Conservation (phyloP, 1,140 invertebrate genomes). For the Bombus difficillimus region DNA sequence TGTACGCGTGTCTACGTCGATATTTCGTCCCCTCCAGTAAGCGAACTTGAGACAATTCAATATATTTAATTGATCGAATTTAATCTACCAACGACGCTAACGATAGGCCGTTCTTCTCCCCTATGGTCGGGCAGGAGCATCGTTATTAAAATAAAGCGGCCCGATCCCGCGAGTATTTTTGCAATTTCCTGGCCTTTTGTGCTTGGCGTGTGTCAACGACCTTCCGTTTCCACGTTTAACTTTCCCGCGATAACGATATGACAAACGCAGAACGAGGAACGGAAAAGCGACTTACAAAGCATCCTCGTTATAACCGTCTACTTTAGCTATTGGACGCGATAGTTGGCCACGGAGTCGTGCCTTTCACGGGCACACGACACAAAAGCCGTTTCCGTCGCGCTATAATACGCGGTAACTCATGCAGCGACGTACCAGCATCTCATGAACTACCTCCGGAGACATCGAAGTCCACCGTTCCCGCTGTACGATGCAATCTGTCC, state of each 20-base stretch:
- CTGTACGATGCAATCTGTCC: neutral
- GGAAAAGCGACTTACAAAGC: conserved; percentile 46
- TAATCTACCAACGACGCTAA: neutral
- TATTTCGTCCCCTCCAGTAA: no score
- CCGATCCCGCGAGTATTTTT: conserved; percentile 8
- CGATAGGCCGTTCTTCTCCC: neutral
- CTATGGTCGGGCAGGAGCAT: neutral
- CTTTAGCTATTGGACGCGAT: conserved; percentile 44
- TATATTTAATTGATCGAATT: conserved; percentile 39
- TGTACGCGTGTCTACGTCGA: neutral
- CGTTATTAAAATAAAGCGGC: conserved; percentile 6
- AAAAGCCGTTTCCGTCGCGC: conserved; percentile 58
- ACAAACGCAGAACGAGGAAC: conserved; percentile 40
- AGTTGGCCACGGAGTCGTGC: conserved; percentile 18
- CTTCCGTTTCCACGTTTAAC: conserved; percentile 21
- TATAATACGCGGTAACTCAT: conserved; percentile 47
- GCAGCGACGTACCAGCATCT: conserved; percentile 30
- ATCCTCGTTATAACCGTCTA: conserved; percentile 29
- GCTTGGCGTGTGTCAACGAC: conserved; percentile 3
- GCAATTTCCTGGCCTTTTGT: conserved; percentile 43
- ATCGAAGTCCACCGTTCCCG: neutral
- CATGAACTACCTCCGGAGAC: conserved; percentile 5
- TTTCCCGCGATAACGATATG: conserved; percentile 42
- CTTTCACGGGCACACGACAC: conserved; percentile 42
- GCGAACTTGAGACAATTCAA: neutral